These are phyloP conservation scores for Melanotaenia duboulayi DNA, from an alignment of 2,113 vertebrate genomes.

Conservation along the genomic window DNA sequence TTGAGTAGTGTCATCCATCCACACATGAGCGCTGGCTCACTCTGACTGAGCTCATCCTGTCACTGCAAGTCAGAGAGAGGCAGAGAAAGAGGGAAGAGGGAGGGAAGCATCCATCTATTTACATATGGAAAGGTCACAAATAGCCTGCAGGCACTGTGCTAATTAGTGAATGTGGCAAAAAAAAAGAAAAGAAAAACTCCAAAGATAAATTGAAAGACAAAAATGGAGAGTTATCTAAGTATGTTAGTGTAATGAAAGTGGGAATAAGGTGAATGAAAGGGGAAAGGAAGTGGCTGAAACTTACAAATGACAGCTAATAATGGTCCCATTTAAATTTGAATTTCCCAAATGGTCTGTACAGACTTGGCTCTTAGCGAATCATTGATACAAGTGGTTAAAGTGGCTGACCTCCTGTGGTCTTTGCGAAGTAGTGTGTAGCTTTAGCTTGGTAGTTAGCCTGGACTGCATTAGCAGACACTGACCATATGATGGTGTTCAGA, in stretches of 20 bases:
- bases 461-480: constrained; percentile 83
- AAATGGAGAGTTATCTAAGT: constrained; percentile 76
- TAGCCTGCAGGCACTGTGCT: constrained; percentile 86
- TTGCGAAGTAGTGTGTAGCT: not conserved
- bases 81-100: constrained; percentile 54
- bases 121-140: constrained; percentile 87
- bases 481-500: constrained; percentile 91
- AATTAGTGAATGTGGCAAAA: constrained; percentile 79
- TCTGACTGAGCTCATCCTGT: constrained; percentile 72
- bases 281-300: constrained; percentile 38
- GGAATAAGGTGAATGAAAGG: constrained; percentile 70
- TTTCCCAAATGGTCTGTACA: not conserved
- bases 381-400: not conserved
- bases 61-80: constrained; percentile 69
- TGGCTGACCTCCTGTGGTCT: not conserved
- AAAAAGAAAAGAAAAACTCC: constrained; percentile 75
- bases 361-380: not conserved
- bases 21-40: constrained; percentile 65
- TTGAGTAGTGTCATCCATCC: constrained; percentile 76
- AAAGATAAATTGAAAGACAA: constrained; percentile 80
- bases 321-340: not conserved
- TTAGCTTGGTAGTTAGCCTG: constrained; percentile 53
- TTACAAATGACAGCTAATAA: not conserved
- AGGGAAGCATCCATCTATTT: constrained; percentile 79
- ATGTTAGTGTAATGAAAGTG: constrained; percentile 60